phyloP scores from a whole-genome alignment of 2,888 invertebrate species.

The Pyralis farinalis region DNA sequence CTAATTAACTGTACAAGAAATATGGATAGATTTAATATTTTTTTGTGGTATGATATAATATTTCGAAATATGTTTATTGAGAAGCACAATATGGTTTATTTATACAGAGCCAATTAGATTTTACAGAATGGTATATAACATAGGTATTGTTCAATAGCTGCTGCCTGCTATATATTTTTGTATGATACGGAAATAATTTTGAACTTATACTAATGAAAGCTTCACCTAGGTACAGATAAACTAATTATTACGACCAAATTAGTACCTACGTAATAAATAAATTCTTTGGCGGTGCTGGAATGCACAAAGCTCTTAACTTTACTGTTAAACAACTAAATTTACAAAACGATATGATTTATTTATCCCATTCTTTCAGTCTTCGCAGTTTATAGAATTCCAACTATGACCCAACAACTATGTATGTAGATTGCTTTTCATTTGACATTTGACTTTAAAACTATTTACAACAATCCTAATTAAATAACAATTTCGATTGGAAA shows the following conservation, averaged over 20 bases:
- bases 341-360: constrained; percentile 79
- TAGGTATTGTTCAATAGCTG: no score
- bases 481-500: constrained; percentile 52
- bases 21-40: no score
- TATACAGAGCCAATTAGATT: background rate
- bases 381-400: constrained; percentile 73
- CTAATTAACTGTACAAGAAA: no score
- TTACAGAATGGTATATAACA: background rate
- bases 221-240: constrained; percentile 35
- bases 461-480: constrained; percentile 56
- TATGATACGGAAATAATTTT: constrained; percentile 18
- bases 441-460: constrained; percentile 56
- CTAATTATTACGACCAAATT: constrained; percentile 36
- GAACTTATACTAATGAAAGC: constrained; percentile 34
- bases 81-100: constrained; percentile 3
- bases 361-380: constrained; percentile 78
- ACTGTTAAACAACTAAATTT: constrained; percentile 69
- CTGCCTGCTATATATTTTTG: background rate
- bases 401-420: constrained; percentile 68
- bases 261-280: constrained; percentile 37
- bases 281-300: constrained; percentile 48
- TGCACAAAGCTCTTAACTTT: constrained; percentile 67
- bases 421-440: constrained; percentile 63
- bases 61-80: background rate
- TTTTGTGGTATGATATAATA: background rate